Evolutionary conservation across 2,113 vertebrate species (phyloP).

Genomic region (Trochalopteron elliotii): DNA sequence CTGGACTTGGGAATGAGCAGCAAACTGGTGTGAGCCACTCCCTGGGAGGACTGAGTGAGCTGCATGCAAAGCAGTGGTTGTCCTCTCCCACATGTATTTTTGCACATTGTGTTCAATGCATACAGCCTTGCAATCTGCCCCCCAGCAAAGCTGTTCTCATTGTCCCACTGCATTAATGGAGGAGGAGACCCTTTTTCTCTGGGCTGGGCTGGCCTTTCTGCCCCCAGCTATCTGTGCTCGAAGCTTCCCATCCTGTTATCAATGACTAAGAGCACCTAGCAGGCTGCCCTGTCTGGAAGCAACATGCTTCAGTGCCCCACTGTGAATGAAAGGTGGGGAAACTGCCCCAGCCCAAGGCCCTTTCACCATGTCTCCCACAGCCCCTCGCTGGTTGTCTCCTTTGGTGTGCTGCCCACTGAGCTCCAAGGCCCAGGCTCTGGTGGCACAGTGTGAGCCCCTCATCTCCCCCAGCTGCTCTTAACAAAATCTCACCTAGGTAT

Average conservation of each 20-base stretch:
- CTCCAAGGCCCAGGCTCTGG: fast-evolving
- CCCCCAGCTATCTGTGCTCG: fast-evolving
- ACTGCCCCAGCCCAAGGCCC: neutral
- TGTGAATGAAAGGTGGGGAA: neutral
- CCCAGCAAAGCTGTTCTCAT: neutral
- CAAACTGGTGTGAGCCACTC: neutral
- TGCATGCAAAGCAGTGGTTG: fast-evolving
- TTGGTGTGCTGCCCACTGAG: neutral
- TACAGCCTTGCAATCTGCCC: fast-evolving
- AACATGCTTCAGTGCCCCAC: neutral
- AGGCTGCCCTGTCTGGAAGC: neutral
- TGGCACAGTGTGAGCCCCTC: fast-evolving
- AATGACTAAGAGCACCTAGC: neutral
- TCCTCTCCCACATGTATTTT: neutral
- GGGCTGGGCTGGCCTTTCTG: neutral
- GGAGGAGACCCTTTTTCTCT: neutral
- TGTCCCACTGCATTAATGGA: neutral
- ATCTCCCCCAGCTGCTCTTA: neutral
- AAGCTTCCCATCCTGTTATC: fast-evolving
- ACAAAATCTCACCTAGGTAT: neutral
- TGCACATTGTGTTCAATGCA: neutral
- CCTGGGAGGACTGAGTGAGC: neutral
- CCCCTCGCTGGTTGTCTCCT: neutral
- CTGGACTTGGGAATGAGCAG: fast-evolving
- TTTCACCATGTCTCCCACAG: neutral